A percentile compares a stretch with the other conserved stretches of the same genome.
phyloP scores from a whole-genome alignment of 2,797 vertebrate species.

The Amphiprion clarkii region DNA sequence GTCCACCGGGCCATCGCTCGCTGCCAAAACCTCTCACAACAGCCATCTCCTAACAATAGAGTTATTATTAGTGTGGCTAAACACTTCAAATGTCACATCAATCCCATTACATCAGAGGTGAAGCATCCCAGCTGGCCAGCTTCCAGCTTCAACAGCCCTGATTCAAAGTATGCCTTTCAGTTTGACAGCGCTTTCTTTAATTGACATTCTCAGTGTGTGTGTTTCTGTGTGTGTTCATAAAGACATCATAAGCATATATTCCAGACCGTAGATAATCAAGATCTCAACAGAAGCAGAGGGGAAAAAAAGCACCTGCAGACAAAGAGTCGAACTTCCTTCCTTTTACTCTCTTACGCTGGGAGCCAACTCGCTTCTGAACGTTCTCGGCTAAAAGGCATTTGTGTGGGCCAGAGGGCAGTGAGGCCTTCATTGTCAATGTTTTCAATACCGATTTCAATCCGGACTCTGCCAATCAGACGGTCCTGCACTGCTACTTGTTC shows the following conservation, averaged over 20 bases:
- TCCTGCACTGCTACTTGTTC: constrained; percentile 55
- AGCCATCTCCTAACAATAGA: constrained; percentile 57
- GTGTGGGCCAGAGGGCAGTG: constrained; percentile 67
- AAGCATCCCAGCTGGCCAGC: constrained; percentile 19
- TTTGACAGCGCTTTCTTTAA: constrained; percentile 18
- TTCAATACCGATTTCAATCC: constrained; percentile 74
- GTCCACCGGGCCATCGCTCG: constrained; percentile 22
- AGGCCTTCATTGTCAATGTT: constrained; percentile 68
- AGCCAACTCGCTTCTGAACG: constrained; percentile 41
- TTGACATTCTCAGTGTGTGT: constrained; percentile 11
- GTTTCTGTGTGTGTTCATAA: constrained; percentile 11
- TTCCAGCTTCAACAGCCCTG: constrained; percentile 26
- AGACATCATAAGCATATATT: constrained; percentile 69
- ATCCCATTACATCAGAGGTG: constrained; percentile 38
- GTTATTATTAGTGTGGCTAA: constrained; percentile 58
- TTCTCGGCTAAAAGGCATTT: constrained; percentile 70
- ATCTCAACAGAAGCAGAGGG: constrained; percentile 36
- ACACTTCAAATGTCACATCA: constrained; percentile 53
- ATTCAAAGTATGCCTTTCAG: background rate
- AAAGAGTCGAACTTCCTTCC: constrained; percentile 60
- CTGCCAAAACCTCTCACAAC: constrained; percentile 52
- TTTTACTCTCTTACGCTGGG: constrained; percentile 24
- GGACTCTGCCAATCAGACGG: constrained; percentile 74
- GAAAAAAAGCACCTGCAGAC: constrained; percentile 45
- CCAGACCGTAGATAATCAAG: constrained; percentile 74